Base-by-base conservation (phyloP, 2,113 vertebrate species). In the Malurus melanocephalus region DNA sequence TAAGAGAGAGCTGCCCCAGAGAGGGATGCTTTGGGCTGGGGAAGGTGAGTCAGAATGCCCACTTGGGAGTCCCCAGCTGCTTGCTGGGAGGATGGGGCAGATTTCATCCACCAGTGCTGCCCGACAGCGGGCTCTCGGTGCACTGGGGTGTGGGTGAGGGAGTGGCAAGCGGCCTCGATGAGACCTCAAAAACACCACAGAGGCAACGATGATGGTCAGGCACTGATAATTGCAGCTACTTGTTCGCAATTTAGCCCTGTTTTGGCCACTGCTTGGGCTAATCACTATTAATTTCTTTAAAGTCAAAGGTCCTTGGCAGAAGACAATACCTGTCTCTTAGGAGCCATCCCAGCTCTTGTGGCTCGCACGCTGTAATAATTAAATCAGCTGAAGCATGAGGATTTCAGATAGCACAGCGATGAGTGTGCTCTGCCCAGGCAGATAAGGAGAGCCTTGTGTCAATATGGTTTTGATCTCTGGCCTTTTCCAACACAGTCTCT, bases 161-260 rank as follows among this genome's bases (percentile, higher is more conserved):
- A 9, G 1, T 11, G 48, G 43, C 11, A n/a, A 35, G 18, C 0
- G 0, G 33, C 33, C 48, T 32, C 1, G 1, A 12, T 0, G 6
- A 68, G 62, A 62, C 56, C 75, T 46, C 11, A 6, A 3, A 45
- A 78, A 28, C 28, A 53, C 32, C 33, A 30, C 2, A 6, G 40
- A 42, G 59, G 20, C 22, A 46, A 15, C 1, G 3, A 11, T 7
- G 4, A n/a, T 6, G 19, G 12, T 45, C 9, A 23, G 42, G 35
- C 2, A 10, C 33, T 0, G 0, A 43, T 0, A 23, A 28, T 13
- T 49, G 28, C 51, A 53, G 26, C 16, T 23, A 16, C 17, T 56
- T 18, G 33, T 83, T 72, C 67, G 51, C 27, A 42, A 28, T 78
- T 68, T 57, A 75, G 38, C 13, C 43, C 21, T 43, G 35, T 21